A percentile compares a stretch with the other conserved stretches of the same genome.
These are phyloP conservation scores for Agrypnia vestita DNA, from an alignment of 1,140 invertebrate genomes.

Conservation along the genomic window DNA sequence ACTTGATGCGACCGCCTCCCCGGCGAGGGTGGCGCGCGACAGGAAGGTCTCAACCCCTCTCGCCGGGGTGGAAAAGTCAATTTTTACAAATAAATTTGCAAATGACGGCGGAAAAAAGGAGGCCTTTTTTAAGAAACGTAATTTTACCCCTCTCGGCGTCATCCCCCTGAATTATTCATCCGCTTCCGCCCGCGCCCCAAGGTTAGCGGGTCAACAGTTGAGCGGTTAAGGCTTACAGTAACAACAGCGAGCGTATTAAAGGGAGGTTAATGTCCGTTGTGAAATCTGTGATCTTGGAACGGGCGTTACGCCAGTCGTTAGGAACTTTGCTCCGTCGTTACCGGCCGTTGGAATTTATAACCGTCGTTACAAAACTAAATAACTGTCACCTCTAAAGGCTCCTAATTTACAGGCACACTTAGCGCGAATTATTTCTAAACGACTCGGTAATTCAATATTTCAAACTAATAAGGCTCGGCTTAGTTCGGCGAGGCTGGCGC, in stretches of 20 bases:
- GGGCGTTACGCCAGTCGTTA: slow-evolving; percentile 2
- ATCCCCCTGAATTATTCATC: too few relatives aligned
- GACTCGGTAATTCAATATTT: neutral
- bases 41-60: too few relatives aligned
- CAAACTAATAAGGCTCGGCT: neutral
- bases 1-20: too few relatives aligned
- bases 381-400: slow-evolving; percentile 1
- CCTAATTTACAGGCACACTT: neutral
- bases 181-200: too few relatives aligned
- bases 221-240: too few relatives aligned
- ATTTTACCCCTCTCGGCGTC: too few relatives aligned
- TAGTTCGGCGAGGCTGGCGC: neutral
- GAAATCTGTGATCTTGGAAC: slow-evolving; percentile 29
- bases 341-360: neutral
- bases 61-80: too few relatives aligned
- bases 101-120: too few relatives aligned
- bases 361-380: slow-evolving; percentile 1
- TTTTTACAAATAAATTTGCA: too few relatives aligned
- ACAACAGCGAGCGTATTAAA: slow-evolving; percentile 8
- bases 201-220: too few relatives aligned
- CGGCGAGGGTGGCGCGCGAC: too few relatives aligned
- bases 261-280: slow-evolving; percentile 6
- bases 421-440: neutral
- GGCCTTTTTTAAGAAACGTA: too few relatives aligned
- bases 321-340: slow-evolving; percentile 2